Evolutionary conservation across 2,888 invertebrate species (phyloP).

Genomic region (Drosophila eohydei): DNA sequence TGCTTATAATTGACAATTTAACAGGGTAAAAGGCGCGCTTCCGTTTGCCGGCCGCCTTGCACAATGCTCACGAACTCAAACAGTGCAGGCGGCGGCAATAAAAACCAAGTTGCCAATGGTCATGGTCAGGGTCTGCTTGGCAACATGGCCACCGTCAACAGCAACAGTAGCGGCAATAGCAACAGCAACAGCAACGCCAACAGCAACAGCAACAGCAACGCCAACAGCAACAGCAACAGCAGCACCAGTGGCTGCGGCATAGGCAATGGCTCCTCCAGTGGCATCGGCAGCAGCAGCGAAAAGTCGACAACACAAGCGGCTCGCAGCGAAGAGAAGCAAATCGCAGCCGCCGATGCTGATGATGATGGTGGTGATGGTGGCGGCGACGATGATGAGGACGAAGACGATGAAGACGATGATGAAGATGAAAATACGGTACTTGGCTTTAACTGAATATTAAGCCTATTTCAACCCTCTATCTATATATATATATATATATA

Average conservation of each 20-base stretch:
- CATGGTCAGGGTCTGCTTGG: constrained; percentile 39
- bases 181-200: neutral
- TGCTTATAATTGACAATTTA: constrained; percentile 42
- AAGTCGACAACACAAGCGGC: constrained; percentile 39
- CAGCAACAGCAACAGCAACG: constrained; percentile 25
- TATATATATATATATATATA: neutral
- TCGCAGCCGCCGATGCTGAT: constrained; percentile 23
- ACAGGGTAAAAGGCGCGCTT: constrained; percentile 32
- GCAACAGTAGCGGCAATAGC: constrained; percentile 17
- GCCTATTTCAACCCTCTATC: constrained; percentile 1
- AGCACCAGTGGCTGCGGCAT: constrained; percentile 34
- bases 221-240: constrained; percentile 7
- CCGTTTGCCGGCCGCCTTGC: constrained; percentile 50
- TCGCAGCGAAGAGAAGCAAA: constrained; percentile 38
- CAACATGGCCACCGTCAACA: constrained; percentile 18
- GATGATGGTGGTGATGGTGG: constrained; percentile 48
- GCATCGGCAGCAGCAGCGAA: constrained; percentile 46
- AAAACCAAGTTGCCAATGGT: constrained; percentile 41
- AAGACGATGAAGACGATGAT: constrained; percentile 45
- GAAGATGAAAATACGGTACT: constrained; percentile 75
- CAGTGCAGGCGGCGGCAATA: constrained; percentile 40
- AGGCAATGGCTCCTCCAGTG: constrained; percentile 7
- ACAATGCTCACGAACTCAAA: constrained; percentile 72
- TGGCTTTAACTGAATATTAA: constrained; percentile 24
- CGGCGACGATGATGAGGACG: constrained; percentile 29